Evolutionary conservation across 2,113 vertebrate species (phyloP).

Genomic region (Anguilla japonica): DNA sequence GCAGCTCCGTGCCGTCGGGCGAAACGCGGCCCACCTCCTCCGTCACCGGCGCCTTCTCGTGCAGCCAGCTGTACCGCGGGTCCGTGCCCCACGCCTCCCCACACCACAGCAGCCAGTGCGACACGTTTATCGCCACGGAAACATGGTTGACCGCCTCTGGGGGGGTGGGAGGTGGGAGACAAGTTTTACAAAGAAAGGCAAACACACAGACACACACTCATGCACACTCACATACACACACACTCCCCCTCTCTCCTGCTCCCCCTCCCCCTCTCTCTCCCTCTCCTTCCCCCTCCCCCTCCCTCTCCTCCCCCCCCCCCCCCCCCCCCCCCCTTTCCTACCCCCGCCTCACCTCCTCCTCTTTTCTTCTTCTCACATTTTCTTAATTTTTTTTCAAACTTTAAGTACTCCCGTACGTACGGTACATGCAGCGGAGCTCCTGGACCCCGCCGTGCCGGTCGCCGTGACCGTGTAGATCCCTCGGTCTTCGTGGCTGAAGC

Average conservation of each 20-base stretch:
- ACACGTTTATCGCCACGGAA: constrained; percentile 69
- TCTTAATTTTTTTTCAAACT: too few relatives aligned
- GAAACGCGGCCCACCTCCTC: constrained; percentile 56
- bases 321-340: too few relatives aligned
- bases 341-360: too few relatives aligned
- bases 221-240: not conserved
- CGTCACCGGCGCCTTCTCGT: constrained; percentile 55
- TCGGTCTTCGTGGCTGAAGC: constrained; percentile 48
- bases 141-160: constrained; percentile 70
- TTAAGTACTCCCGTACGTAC: too few relatives aligned
- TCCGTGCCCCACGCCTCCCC: constrained; percentile 72
- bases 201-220: not conserved
- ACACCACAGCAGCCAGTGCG: constrained; percentile 64
- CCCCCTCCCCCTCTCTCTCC: too few relatives aligned
- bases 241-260: not conserved
- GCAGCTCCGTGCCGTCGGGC: constrained; percentile 53
- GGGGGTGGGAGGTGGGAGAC: not conserved
- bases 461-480: constrained; percentile 64
- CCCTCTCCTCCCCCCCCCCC: too few relatives aligned
- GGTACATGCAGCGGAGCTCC: constrained; percentile 45
- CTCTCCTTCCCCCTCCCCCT: too few relatives aligned
- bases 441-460: constrained; percentile 45
- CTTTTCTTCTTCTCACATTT: too few relatives aligned
- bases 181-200: too few relatives aligned
- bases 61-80: constrained; percentile 67